Percentiles rank a stretch among this genome's conserved stretches.
Evolutionary conservation across 1,140 invertebrate genomes (phyloP).

Genomic region (Lamellibrachia luymesi): DNA sequence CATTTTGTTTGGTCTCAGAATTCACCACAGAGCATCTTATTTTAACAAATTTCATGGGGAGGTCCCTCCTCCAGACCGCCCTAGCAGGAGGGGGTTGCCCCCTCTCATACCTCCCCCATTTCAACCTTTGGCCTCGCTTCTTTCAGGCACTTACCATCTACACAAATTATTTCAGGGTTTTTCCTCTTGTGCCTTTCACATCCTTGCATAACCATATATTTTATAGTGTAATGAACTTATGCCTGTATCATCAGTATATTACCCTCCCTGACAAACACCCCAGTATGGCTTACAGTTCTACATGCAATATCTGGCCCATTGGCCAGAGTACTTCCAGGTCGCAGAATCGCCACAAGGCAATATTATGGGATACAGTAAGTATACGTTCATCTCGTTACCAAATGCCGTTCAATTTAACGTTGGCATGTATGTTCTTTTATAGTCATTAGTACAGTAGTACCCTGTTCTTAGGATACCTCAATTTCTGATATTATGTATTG

Average conservation of each 20-base stretch:
- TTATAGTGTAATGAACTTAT: too few relatives aligned
- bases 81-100: too few relatives aligned
- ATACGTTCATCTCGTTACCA: background rate
- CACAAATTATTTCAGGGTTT: too few relatives aligned
- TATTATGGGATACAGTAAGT: constrained; percentile 98
- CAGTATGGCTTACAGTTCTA: constrained; percentile 96
- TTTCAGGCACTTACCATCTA: too few relatives aligned
- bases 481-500: background rate
- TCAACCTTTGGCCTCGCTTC: too few relatives aligned
- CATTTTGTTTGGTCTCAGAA: too few relatives aligned
- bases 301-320: constrained; percentile 94
- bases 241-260: background rate
- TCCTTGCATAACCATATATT: too few relatives aligned
- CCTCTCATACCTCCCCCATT: too few relatives aligned
- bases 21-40: too few relatives aligned
- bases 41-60: too few relatives aligned
- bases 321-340: constrained; percentile 99
- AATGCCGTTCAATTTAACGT: background rate
- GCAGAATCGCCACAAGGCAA: constrained; percentile 90
- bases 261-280: constrained; percentile 36
- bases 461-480: background rate
- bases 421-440: background rate
- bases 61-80: too few relatives aligned
- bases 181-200: too few relatives aligned
- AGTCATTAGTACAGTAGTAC: background rate